These are phyloP conservation scores for Leptothorax acervorum DNA, from an alignment of 2,888 invertebrate species.

Conservation along the genomic window DNA sequence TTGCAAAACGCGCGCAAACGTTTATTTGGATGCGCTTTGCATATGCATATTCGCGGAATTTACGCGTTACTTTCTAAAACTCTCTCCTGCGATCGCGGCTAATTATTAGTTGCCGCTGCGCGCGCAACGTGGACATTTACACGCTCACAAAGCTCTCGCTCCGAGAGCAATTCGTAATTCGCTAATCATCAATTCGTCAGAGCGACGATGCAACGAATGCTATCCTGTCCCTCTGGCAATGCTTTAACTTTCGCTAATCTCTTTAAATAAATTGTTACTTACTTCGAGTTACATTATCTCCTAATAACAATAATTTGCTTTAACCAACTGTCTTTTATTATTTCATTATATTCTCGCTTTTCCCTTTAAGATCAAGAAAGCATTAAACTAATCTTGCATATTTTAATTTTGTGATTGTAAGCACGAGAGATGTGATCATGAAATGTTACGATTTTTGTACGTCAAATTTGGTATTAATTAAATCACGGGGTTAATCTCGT, in stretches of 20 bases:
- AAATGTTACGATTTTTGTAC: constrained; percentile 15
- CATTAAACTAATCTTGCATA: constrained; percentile 46
- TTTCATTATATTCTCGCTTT: constrained; percentile 8
- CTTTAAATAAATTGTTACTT: constrained; percentile 24
- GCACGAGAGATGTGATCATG: constrained; percentile 56
- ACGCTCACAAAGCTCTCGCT: constrained; percentile 31
- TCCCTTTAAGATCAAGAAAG: constrained; percentile 40
- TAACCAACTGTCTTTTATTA: constrained; percentile 17
- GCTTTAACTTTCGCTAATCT: constrained; percentile 47
- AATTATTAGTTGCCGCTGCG: constrained; percentile 25
- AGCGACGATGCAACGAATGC: constrained; percentile 15
- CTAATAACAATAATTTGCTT: constrained; percentile 34
- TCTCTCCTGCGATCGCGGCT: constrained; percentile 27
- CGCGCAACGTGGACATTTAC: constrained; percentile 8
- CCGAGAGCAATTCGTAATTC: constrained; percentile 36
- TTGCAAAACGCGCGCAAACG: not conserved
- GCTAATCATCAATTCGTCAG: constrained; percentile 34
- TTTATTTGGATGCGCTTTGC: constrained; percentile 22
- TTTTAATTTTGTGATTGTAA: constrained; percentile 34
- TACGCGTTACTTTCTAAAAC: constrained; percentile 49
- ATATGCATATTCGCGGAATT: constrained; percentile 22
- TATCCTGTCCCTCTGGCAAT: constrained; percentile 14
- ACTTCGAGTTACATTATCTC: constrained; percentile 9
- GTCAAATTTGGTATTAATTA: constrained; percentile 71
- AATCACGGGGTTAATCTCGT: constrained; percentile 41